A percentile compares a stretch with the other conserved stretches of the same genome.
phyloP scores from a whole-genome alignment of 1,140 invertebrate genomes.

The Zaprionus tsacasi region DNA sequence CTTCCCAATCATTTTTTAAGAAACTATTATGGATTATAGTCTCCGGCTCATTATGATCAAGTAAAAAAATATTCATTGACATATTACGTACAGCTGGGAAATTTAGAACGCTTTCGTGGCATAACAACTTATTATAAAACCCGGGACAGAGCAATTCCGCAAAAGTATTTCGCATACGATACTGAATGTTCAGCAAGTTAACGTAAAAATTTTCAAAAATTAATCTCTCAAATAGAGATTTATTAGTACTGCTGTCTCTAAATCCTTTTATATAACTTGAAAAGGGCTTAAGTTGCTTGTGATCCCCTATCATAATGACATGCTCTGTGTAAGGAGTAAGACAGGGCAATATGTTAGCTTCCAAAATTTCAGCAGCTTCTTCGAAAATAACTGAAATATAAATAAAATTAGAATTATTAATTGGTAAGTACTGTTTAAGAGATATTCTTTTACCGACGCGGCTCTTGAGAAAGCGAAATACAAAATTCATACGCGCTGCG shows the following conservation, averaged over 20 bases:
- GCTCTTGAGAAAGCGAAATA: conserved; percentile 84
- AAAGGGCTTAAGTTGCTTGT: conserved; percentile 89
- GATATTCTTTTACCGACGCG: conserved; percentile 18
- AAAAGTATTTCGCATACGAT: conserved; percentile 88
- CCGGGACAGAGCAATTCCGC: conserved; percentile 86
- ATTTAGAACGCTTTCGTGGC: conserved; percentile 85
- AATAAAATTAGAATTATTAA: background rate
- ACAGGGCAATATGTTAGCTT: conserved; percentile 89
- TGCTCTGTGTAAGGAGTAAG: conserved; percentile 90
- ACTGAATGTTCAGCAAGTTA: conserved; percentile 86
- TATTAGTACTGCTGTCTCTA: conserved; percentile 74
- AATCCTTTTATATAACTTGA: conserved; percentile 84
- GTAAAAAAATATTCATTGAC: conserved; percentile 86
- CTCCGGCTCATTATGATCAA: conserved; percentile 21
- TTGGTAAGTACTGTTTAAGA: background rate
- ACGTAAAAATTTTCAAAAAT: conserved; percentile 86
- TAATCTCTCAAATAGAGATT: conserved; percentile 90
- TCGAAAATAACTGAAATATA: conserved; percentile 87
- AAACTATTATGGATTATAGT: background rate
- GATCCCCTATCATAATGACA: conserved; percentile 93
- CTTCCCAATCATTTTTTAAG: conserved; percentile 15
- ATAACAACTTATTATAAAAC: conserved; percentile 86
- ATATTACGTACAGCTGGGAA: conserved; percentile 86
- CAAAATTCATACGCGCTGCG: conserved; percentile 87
- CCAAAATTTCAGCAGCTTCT: conserved; percentile 93